phyloP scores from a whole-genome alignment of 2,113 vertebrate species.

The Rhinolophus ferrumequinum region DNA sequence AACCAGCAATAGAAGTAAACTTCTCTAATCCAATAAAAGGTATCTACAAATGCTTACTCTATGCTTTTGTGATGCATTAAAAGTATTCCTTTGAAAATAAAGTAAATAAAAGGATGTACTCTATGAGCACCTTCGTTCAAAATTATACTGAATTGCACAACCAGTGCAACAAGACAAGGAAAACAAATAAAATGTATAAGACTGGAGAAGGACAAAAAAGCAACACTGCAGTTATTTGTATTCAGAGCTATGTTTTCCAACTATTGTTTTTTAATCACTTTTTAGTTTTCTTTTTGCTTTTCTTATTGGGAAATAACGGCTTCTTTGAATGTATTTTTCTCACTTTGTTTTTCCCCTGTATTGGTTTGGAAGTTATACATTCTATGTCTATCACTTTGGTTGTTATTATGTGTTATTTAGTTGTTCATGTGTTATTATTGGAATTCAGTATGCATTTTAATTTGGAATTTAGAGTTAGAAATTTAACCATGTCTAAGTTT shows the following conservation, averaged over 20 bases:
- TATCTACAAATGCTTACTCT: not conserved
- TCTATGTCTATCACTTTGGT: not conserved
- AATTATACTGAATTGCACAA: not conserved
- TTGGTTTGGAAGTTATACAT: not conserved
- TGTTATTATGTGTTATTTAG: too few relatives aligned
- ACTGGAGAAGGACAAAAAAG: not conserved
- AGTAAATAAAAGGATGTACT: not conserved
- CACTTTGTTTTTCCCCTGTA: not conserved
- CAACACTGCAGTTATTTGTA: not conserved
- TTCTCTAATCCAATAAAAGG: not conserved
- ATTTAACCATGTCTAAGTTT: not conserved
- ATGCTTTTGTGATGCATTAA: not conserved
- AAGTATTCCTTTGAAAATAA: not conserved
- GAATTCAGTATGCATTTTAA: not conserved
- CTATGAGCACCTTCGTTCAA: not conserved
- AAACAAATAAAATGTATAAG: not conserved
- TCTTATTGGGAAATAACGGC: not conserved
- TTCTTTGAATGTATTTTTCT: not conserved
- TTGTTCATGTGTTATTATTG: not conserved
- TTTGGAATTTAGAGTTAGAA: not conserved
- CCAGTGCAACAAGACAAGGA: not conserved
- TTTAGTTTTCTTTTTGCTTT: not conserved
- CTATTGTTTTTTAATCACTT: not conserved
- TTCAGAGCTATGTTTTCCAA: not conserved
- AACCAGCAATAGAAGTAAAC: not conserved